Evolutionary conservation across 2,888 invertebrate species (phyloP), one percentile per base, ranked within the genome.

Genomic region (Mesorhabditis spiculigera): DNA sequence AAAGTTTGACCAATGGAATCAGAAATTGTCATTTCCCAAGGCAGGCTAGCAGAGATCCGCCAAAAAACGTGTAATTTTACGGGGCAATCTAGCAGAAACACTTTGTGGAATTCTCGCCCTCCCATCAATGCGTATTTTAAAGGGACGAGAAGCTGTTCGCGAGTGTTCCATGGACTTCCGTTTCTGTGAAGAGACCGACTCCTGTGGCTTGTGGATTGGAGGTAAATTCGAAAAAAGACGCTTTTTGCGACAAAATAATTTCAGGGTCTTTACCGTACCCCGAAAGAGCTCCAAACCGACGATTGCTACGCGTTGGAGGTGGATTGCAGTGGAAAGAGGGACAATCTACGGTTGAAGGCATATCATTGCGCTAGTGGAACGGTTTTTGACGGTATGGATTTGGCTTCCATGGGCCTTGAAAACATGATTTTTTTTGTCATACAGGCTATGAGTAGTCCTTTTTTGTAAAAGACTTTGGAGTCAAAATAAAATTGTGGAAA

Each of bases 281-380:
- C 80, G 1, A 71, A 64, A 16, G 75, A 78, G 4, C 42, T 75
- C 16, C 58, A 71, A 28, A 45, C 68, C 62, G 68, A 68, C 43
- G 79, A 78, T 65, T 81, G 81, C 67, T 81, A 80, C 70, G 76
- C 78, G 65, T 69, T 81, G 4, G 68, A 70, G 5, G 78, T 80
- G 28, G 77, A 80, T 50, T 81, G 81, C 65, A 68, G 67, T 6
- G 44, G n/a, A n/a, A n/a, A 42, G 43, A 10, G 43, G 8, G 41
- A 28, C 41, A 43, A 10, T 13, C 41, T 63, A 13, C 63, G 28
- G 28, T 8, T 16, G 6, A 74, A 72, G 43, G 81, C 80, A 0
- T 81, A 72, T 68, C 76, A 78, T 64, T 81, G 81, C 42, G 65
- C 68, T n/a, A 75, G 72, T 42, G 81, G 79, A 66, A 66, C 71